A percentile compares a stretch with the other conserved stretches of the same genome.
Conservation (phyloP, 2,888 invertebrate species). For the Pseudococcus longispinus region DNA sequence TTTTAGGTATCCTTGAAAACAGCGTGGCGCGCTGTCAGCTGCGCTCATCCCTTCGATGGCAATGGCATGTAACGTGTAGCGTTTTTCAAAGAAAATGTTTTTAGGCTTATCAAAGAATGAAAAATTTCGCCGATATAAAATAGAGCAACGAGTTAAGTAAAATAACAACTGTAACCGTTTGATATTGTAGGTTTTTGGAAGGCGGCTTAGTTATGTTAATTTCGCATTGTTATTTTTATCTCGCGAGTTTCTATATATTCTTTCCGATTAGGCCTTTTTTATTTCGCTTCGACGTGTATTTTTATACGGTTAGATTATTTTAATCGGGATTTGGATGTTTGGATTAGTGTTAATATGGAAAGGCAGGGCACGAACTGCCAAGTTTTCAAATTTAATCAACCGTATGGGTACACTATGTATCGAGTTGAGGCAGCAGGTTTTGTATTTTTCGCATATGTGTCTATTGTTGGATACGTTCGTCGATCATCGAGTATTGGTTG, state of each 20-base stretch:
- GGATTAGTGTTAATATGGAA: constrained; percentile 26
- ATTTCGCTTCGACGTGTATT: constrained; percentile 25
- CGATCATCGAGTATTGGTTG: background rate
- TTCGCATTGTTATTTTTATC: constrained; percentile 41
- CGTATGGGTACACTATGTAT: background rate
- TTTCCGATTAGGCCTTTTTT: constrained; percentile 11
- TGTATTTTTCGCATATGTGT: background rate
- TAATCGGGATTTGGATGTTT: constrained; percentile 10
- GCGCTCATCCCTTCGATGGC: constrained; percentile 9
- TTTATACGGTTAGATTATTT: constrained; percentile 28
- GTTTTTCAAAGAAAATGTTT: constrained; percentile 21
- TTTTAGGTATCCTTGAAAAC: constrained; percentile 25
- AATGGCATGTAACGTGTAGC: background rate
- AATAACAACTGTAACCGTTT: constrained; percentile 43
- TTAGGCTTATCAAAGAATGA: constrained; percentile 41
- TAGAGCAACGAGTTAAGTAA: constrained; percentile 30
- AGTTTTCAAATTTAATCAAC: constrained; percentile 42
- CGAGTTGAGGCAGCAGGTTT: background rate
- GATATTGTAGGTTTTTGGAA: constrained; percentile 31
- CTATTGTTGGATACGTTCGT: background rate
- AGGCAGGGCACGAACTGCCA: background rate
- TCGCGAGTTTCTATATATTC: constrained; percentile 23
- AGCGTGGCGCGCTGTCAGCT: background rate
- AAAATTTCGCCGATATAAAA: constrained; percentile 21
- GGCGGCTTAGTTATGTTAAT: constrained; percentile 39